Conservation (phyloP, 2,113 vertebrate genomes). For the Urocynchramus pylzowi region DNA sequence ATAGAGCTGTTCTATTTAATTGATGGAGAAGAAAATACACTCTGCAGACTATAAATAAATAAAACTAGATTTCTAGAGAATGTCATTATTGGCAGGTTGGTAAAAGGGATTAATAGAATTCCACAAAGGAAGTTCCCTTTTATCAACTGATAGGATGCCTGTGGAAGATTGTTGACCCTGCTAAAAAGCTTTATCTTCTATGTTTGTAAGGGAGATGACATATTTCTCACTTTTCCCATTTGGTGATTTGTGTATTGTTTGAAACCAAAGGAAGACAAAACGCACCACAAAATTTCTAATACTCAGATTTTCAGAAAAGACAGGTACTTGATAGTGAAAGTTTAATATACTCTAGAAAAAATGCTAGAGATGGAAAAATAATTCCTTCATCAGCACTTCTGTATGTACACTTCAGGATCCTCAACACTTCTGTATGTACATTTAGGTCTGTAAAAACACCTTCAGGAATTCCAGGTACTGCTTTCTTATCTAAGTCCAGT, state of each 20-base stretch:
- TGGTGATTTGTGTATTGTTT: background rate
- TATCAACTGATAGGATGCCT: background rate
- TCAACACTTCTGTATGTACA: background rate
- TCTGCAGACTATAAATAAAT: background rate
- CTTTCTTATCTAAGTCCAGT: background rate
- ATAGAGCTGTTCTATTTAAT: conserved; percentile 2
- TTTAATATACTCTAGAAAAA: background rate
- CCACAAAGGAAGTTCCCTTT: conserved; percentile 1
- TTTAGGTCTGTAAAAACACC: background rate
- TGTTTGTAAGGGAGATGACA: background rate
- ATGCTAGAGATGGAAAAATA: background rate
- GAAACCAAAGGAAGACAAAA: background rate
- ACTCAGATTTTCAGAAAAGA: background rate
- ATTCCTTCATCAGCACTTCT: background rate
- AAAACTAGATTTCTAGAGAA: conserved; percentile 2
- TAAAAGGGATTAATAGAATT: conserved; percentile 50
- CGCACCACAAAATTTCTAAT: background rate
- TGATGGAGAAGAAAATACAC: conserved; percentile 1
- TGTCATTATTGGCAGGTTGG: background rate
- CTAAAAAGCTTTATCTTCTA: background rate
- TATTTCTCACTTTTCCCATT: background rate
- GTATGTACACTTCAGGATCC: background rate
- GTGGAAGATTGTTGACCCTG: background rate
- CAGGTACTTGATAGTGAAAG: background rate
- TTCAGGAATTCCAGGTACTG: background rate